Evolutionary conservation across 2,797 vertebrate genomes (phyloP).

Genomic region (Fistularia commersonii): DNA sequence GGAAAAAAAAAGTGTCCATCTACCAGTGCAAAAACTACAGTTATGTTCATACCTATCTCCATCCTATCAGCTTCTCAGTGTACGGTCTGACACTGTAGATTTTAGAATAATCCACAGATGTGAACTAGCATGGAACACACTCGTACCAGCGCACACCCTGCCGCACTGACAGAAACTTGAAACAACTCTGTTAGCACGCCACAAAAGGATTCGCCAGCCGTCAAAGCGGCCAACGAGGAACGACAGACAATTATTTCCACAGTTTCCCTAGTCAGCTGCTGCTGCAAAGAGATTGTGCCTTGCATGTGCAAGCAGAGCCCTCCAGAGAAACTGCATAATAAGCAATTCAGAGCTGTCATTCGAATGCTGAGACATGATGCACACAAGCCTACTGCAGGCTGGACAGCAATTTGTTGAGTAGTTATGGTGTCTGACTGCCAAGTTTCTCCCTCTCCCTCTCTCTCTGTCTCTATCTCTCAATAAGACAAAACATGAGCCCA

Average conservation of each 20-base stretch:
- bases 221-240: constrained; percentile 60
- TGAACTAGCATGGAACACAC: constrained; percentile 37
- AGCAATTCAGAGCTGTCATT: constrained; percentile 60
- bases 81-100: constrained; percentile 22
- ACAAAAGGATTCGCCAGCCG: constrained; percentile 54
- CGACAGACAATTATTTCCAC: constrained; percentile 67
- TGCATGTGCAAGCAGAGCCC: constrained; percentile 61
- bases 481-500: constrained; percentile 38
- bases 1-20: constrained; percentile 38
- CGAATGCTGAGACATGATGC: constrained; percentile 53
- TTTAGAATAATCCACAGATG: constrained; percentile 32
- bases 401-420: constrained; percentile 64
- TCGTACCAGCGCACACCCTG: constrained; percentile 20
- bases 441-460: constrained; percentile 12
- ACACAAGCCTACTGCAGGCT: constrained; percentile 33
- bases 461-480: too few species aligned
- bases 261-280: constrained; percentile 60
- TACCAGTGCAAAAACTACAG: constrained; percentile 44
- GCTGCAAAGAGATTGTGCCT: constrained; percentile 46
- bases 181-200: constrained; percentile 60
- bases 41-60: constrained; percentile 29
- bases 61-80: constrained; percentile 34
- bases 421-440: constrained; percentile 55
- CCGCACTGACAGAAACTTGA: constrained; percentile 49
- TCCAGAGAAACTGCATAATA: constrained; percentile 63